These are phyloP conservation scores for Odontomyia ornata DNA, from an alignment of 2,888 invertebrate genomes.

Conservation along the genomic window DNA sequence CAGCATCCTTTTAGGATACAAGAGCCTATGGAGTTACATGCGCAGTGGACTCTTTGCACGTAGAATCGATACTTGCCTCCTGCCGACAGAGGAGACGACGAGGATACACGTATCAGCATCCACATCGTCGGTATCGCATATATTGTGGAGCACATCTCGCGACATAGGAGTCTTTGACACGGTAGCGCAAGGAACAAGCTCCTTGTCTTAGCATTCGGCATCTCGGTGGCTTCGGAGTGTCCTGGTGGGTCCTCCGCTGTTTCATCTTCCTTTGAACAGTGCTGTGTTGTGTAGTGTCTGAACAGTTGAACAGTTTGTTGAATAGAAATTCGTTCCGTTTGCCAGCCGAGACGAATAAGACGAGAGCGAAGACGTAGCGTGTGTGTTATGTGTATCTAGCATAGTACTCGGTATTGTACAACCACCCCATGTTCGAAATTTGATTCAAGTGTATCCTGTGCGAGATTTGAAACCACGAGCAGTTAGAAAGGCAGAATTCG, in stretches of 20 bases:
- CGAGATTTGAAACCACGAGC: not conserved
- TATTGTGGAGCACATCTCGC: constrained; percentile 23
- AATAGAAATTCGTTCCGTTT: not conserved
- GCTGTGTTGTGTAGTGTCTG: not conserved
- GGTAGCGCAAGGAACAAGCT: constrained; percentile 31
- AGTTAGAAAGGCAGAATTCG: not conserved
- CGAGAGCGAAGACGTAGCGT: too few species aligned
- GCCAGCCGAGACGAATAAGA: constrained; percentile 33
- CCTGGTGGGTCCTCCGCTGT: constrained; percentile 23
- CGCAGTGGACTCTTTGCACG: constrained; percentile 5
- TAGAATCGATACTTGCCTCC: constrained; percentile 35
- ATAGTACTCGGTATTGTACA: constrained; percentile 40
- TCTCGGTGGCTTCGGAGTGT: constrained; percentile 28
- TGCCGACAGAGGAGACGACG: constrained; percentile 5
- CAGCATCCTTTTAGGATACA: constrained; percentile 13
- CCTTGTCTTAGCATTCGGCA: constrained; percentile 26
- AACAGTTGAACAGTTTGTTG: constrained; percentile 27
- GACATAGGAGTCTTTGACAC: constrained; percentile 39
- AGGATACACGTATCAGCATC: constrained; percentile 5
- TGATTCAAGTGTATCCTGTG: not conserved
- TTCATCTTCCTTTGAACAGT: not conserved
- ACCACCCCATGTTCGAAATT: constrained; percentile 26
- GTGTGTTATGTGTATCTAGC: constrained; percentile 46
- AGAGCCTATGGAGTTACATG: constrained; percentile 38
- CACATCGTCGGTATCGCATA: constrained; percentile 17